Evolutionary conservation across 2,888 invertebrate genomes (phyloP).

Genomic region (Pyralis farinalis): DNA sequence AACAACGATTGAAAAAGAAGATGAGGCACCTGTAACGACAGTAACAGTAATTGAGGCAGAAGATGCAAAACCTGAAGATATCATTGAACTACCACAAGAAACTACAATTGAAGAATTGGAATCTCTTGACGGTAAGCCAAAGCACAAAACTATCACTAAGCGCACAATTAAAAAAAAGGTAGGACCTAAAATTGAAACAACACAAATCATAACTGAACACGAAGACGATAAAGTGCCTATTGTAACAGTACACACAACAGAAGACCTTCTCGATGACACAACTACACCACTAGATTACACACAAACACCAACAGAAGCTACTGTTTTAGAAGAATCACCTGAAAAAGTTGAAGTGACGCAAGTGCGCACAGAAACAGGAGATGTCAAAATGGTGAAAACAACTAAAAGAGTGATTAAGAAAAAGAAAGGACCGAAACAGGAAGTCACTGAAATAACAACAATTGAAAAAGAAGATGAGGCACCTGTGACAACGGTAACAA

Average conservation of each 20-base stretch:
- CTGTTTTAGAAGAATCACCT: constrained; percentile 15
- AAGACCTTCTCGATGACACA: not conserved
- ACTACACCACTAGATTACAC: not conserved
- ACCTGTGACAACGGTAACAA: constrained; percentile 26
- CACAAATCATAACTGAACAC: constrained; percentile 11
- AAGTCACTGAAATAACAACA: constrained; percentile 27
- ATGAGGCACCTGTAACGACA: constrained; percentile 27
- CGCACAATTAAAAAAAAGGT: constrained; percentile 27
- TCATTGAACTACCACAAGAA: constrained; percentile 33
- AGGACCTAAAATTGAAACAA: constrained; percentile 26
- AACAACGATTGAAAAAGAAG: constrained; percentile 22
- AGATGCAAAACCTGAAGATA: constrained; percentile 24
- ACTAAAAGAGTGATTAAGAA: constrained; percentile 31
- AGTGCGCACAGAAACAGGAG: constrained; percentile 19
- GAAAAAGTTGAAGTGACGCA: constrained; percentile 16
- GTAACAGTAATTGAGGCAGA: constrained; percentile 14
- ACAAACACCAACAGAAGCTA: constrained; percentile 20
- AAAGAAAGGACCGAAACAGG: constrained; percentile 24
- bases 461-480: constrained; percentile 27
- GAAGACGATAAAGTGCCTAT: not conserved
- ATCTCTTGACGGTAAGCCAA: not conserved
- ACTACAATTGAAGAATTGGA: constrained; percentile 22
- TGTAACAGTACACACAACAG: constrained; percentile 1
- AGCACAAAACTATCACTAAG: not conserved
- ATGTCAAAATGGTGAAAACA: constrained; percentile 29